Percentiles rank a stretch among this genome's conserved stretches.
These are phyloP conservation scores for Falco novaeseelandiae DNA, from an alignment of 2,797 vertebrate genomes.

Conservation along the genomic window DNA sequence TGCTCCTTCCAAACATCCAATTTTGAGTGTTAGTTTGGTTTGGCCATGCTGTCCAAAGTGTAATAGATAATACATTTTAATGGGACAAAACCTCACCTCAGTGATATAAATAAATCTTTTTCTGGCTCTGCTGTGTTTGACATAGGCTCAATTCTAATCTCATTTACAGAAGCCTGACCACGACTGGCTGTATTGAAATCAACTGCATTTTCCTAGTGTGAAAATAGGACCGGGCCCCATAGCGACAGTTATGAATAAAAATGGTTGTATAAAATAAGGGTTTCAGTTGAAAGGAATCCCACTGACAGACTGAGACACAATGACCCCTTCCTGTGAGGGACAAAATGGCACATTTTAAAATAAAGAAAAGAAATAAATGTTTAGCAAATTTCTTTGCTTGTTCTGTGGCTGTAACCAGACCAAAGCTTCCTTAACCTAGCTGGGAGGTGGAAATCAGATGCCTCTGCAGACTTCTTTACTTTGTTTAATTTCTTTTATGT, in stretches of 20 bases:
- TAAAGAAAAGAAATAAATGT: background rate
- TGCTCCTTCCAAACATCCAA: background rate
- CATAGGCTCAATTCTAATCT: conserved; percentile 62
- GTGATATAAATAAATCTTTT: conserved; percentile 50
- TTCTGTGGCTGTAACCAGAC: background rate
- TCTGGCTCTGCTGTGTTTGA: conserved; percentile 34
- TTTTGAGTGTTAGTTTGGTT: background rate
- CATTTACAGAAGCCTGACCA: conserved; percentile 46
- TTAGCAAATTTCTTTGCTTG: background rate
- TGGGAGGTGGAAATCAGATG: background rate
- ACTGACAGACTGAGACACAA: background rate
- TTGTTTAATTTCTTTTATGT: background rate
- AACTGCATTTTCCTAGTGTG: conserved; percentile 13
- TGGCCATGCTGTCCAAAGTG: conserved; percentile 2
- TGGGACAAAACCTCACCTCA: conserved; percentile 33
- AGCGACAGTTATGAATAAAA: conserved; percentile 21
- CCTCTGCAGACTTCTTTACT: background rate
- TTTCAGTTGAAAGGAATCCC: background rate
- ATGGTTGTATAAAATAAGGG: background rate
- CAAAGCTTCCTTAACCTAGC: background rate
- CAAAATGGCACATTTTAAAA: background rate
- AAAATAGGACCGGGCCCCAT: conserved; percentile 11
- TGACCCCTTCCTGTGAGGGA: background rate
- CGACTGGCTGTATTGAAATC: conserved; percentile 1
- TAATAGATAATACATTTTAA: conserved; percentile 51